phyloP scores from a whole-genome alignment of 2,888 invertebrate genomes.

The Villa cingulata region DNA sequence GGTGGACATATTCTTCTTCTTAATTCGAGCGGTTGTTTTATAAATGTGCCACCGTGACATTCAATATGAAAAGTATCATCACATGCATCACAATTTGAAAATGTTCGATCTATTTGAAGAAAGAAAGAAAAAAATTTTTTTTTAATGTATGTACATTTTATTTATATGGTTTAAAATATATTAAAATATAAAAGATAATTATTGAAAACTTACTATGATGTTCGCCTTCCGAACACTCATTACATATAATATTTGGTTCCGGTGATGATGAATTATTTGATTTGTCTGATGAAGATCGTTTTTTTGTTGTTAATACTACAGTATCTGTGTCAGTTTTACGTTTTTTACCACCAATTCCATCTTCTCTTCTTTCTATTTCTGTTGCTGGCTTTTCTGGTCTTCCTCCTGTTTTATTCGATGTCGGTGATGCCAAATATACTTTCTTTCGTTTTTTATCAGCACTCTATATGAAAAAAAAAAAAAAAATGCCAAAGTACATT shows the following conservation, averaged over 20 bases:
- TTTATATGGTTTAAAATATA: no score
- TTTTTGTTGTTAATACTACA: conserved; percentile 6
- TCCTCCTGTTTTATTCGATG: conserved; percentile 20
- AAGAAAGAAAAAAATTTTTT: not conserved
- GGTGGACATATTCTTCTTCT: conserved; percentile 10
- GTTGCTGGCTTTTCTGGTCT: conserved; percentile 22
- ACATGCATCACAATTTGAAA: conserved; percentile 21
- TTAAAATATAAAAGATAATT: no score
- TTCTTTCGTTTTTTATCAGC: conserved; percentile 24
- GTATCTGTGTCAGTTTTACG: conserved; percentile 16
- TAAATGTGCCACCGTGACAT: conserved; percentile 19
- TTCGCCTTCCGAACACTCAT: conserved; percentile 23
- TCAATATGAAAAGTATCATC: conserved; percentile 19
- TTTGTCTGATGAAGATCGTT: conserved; percentile 13
- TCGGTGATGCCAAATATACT: conserved; percentile 27
- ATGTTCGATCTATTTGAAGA: conserved; percentile 6
- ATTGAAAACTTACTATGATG: conserved; percentile 14
- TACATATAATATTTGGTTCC: conserved; percentile 22
- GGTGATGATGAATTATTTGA: conserved; percentile 22
- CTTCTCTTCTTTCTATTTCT: conserved; percentile 17
- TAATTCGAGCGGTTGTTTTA: conserved; percentile 7
- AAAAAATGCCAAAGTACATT: not conserved
- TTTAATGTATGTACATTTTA: no score
- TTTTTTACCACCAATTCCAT: conserved; percentile 1
- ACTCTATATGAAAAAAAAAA: conserved; percentile 8